Conservation (phyloP, 2,113 vertebrate species). For the Hydrolagus affinis region DNA sequence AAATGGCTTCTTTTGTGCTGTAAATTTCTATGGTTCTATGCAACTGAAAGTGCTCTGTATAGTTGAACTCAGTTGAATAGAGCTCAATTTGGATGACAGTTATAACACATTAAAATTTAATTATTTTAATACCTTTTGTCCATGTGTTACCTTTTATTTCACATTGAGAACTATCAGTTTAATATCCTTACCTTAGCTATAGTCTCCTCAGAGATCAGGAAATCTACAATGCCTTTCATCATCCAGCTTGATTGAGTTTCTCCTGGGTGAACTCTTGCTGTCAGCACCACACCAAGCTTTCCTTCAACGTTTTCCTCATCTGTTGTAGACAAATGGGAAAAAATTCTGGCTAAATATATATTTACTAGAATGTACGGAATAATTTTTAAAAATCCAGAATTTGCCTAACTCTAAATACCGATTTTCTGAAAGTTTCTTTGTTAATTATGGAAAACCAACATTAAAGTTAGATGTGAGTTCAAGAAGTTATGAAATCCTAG, state of each 20-base stretch:
- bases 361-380: background rate
- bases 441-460: no score
- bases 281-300: constrained; percentile 31
- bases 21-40: no score
- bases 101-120: no score
- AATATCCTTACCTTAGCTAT: constrained; percentile 19
- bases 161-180: background rate
- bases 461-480: no score
- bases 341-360: background rate
- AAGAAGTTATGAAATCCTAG: no score
- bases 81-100: background rate
- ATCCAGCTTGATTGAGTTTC: constrained; percentile 32
- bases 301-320: background rate
- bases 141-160: no score
- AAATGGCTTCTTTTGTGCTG: no score
- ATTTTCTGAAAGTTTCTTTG: no score
- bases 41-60: background rate
- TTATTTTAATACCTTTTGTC: no score
- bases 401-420: no score
- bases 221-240: constrained; percentile 30
- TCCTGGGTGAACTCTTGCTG: constrained; percentile 29
- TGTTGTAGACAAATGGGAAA: background rate
- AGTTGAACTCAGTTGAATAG: background rate
- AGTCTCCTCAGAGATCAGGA: constrained; percentile 26
- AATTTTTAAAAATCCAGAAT: background rate